Evolutionary conservation across 2,797 vertebrate genomes (phyloP).

Genomic region (Girardinus metallicus): DNA sequence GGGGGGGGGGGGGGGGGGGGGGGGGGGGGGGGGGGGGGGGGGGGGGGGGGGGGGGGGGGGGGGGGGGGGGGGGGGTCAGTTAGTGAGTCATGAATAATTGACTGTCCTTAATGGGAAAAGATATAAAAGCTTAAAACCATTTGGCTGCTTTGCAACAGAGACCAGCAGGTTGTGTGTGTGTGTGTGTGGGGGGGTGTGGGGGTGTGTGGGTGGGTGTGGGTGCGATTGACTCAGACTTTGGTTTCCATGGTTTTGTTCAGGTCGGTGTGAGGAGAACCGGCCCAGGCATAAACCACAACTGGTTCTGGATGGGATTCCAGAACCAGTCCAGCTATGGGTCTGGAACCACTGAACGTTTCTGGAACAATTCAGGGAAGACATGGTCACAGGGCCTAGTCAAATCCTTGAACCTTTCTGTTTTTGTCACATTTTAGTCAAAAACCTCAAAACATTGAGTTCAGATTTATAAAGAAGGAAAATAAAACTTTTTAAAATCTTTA

Average conservation of each 20-base stretch:
- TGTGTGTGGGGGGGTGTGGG: not conserved
- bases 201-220: not conserved
- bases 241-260: too few species aligned
- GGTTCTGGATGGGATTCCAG: not conserved
- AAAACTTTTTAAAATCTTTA: not conserved
- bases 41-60: not conserved
- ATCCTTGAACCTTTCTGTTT: not conserved
- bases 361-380: too few species aligned
- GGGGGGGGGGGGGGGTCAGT: constrained; percentile 50
- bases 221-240: not conserved
- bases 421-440: not conserved
- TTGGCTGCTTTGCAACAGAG: constrained; percentile 38
- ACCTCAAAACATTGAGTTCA: not conserved
- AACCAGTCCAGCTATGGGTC: too few species aligned
- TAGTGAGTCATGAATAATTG: constrained; percentile 63
- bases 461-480: not conserved
- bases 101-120: constrained; percentile 51
- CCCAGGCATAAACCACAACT: not conserved
- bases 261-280: not conserved
- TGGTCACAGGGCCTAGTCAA: not conserved
- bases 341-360: too few species aligned
- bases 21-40: too few species aligned
- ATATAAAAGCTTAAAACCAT: constrained; percentile 55
- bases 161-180: constrained; percentile 15
- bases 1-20: too few species aligned